phyloP scores from a whole-genome alignment of 2,113 vertebrate genomes.

The Antennarius striatus region DNA sequence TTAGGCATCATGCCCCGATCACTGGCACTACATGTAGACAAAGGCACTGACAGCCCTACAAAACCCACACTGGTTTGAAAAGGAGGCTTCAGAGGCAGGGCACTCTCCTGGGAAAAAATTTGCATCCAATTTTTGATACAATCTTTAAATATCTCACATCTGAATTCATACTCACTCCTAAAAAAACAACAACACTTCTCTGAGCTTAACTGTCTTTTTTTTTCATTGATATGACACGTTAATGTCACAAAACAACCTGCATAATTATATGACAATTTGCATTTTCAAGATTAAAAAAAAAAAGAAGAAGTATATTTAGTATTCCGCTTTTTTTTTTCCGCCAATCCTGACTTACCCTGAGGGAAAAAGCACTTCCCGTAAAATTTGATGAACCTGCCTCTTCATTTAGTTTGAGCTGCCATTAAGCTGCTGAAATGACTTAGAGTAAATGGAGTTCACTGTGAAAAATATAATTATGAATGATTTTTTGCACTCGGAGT shows the following conservation, averaged over 20 bases:
- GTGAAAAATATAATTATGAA: conserved; percentile 57
- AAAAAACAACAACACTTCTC: not conserved
- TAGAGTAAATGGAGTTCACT: conserved; percentile 36
- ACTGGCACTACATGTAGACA: conserved; percentile 19
- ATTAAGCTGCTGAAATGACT: conserved; percentile 51
- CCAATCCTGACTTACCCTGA: not conserved
- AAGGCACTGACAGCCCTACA: conserved; percentile 7
- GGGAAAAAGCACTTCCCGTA: conserved; percentile 23
- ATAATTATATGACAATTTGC: not conserved
- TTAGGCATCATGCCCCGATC: conserved; percentile 30
- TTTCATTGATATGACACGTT: not conserved
- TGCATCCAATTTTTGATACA: not conserved
- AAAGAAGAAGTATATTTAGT: not conserved
- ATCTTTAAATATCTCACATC: conserved; percentile 9
- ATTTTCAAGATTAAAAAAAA: not conserved
- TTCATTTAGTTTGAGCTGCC: conserved; percentile 34
- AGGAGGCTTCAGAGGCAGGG: conserved; percentile 12
- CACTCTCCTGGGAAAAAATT: conserved; percentile 12
- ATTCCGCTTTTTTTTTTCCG: not conserved
- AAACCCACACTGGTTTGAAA: no score
- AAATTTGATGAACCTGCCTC: conserved; percentile 45
- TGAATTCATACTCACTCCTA: not conserved
- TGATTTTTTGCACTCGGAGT: conserved; percentile 60
- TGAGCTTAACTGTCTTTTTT: not conserved
- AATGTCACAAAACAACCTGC: not conserved